Conservation (phyloP, 2,888 invertebrate species). For the Melinopterus prodromus region DNA sequence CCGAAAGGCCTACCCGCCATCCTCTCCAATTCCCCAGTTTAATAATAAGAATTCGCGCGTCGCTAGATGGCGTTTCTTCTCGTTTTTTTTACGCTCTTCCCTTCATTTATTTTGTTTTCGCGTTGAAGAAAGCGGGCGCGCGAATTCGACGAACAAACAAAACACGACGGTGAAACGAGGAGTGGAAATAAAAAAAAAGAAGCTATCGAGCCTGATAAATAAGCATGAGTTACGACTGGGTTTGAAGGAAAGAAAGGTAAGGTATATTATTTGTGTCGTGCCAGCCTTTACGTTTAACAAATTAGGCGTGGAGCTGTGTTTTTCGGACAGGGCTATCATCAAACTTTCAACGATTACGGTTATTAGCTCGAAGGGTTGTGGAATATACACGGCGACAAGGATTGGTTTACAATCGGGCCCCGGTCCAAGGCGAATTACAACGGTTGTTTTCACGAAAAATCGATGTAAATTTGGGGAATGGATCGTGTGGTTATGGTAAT, state of each 20-base stretch:
- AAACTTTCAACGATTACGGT: neutral
- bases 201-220: neutral
- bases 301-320: neutral
- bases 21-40: neutral
- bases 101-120: slow-evolving; percentile 21
- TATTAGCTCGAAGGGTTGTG: neutral
- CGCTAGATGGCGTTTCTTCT: slow-evolving; percentile 19
- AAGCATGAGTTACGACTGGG: neutral
- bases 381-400: neutral
- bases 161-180: neutral
- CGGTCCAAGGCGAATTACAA: neutral
- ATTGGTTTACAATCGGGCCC: neutral
- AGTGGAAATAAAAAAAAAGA: neutral
- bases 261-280: neutral
- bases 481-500: neutral
- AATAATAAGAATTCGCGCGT: slow-evolving; percentile 5
- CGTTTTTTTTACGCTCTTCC: neutral
- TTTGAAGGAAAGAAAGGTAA: neutral
- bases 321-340: neutral
- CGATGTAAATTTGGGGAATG: neutral
- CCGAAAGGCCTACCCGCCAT: neutral
- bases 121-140: neutral
- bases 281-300: neutral
- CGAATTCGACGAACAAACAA: slow-evolving; percentile 4
- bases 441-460: neutral